Evolutionary conservation across 2,113 vertebrate species (phyloP), one percentile per base, ranked within the genome.

Genomic region (Aphyosemion australe): DNA sequence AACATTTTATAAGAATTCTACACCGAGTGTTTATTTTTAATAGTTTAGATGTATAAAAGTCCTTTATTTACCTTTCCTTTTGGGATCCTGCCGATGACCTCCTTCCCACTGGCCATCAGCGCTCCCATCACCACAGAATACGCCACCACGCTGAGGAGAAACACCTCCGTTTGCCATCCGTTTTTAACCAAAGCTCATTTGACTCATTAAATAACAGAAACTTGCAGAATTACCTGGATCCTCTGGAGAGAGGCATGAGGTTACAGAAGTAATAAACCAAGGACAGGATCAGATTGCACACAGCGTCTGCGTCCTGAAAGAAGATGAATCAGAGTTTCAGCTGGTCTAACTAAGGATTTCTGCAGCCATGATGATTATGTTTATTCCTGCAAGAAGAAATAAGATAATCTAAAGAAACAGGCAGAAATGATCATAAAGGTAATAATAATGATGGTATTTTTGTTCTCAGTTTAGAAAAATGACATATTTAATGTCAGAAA

Each of bases 211-310:
- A n/a, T n/a, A 18, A 47, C 46, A 47, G 1, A 4, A 50, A 19
- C 21, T 13, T 18, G n/a, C 3, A 4, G 19, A 4, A 8, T 49
- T 78, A 99, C 97, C 96, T 99, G 82, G 97, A 98, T 80, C 97
- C 97, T 88, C 96, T 93, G 70, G 97, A 99, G 47, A 99, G 95
- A 11, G 97, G 97, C 96, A 99, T 97, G 89, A 99, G 94, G 78
- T 99, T 99, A 86, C 97, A 99, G 90, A 99, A 99, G 92, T 99
- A 99, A 89, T 99, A 99, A 78, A 98, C 94, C 86, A 99, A 83
- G 3, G 96, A 98, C 46, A 99, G 93, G 85, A 99, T 95, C 69
- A 99, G 90, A 83, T 98, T 97, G 87, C 97, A 98, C 78, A 99
- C 94, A 18, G 96, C 95, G 75, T 99, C 97, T 41, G 95, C 94